Conservation (phyloP, 2,113 vertebrate genomes). For the Daphoenositta chrysoptera region DNA sequence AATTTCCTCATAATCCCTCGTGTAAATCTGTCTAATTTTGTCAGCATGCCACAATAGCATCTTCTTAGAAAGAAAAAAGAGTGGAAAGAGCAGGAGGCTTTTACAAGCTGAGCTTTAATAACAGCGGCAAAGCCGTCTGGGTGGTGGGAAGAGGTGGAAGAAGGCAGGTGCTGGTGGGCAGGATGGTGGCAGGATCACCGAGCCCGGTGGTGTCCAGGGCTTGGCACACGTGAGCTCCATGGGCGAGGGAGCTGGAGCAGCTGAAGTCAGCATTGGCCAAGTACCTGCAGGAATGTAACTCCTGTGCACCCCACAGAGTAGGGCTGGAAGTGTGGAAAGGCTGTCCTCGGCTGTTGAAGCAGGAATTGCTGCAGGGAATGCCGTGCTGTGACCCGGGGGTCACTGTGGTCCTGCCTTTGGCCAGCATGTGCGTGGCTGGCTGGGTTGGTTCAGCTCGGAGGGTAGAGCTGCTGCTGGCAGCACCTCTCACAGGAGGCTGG, state of each 20-base stretch:
- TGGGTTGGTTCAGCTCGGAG: not conserved
- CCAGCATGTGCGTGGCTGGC: fast-evolving
- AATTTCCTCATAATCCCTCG: slow-evolving; percentile 50
- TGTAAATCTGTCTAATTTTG: slow-evolving; percentile 51
- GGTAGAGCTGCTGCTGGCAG: not conserved
- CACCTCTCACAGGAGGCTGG: not conserved
- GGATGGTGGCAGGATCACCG: fast-evolving
- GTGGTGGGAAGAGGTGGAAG: not conserved
- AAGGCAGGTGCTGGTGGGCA: not conserved
- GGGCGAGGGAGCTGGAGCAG: not conserved
- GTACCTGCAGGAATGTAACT: not conserved
- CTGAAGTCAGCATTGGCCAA: not conserved
- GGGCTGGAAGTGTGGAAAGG: not conserved
- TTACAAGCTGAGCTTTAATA: not conserved
- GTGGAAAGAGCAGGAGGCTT: not conserved
- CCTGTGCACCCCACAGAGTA: not conserved
- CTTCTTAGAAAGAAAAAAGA: not conserved
- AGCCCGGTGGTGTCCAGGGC: fast-evolving
- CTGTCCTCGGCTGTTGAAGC: fast-evolving
- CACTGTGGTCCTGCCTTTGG: not conserved
- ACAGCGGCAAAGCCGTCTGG: not conserved
- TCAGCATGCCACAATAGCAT: slow-evolving; percentile 12
- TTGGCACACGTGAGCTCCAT: fast-evolving
- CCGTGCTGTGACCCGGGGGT: not conserved
- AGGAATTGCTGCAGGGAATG: not conserved